Evolutionary conservation across 2,888 invertebrate genomes (phyloP).

Genomic region (Leucozona laternaria): DNA sequence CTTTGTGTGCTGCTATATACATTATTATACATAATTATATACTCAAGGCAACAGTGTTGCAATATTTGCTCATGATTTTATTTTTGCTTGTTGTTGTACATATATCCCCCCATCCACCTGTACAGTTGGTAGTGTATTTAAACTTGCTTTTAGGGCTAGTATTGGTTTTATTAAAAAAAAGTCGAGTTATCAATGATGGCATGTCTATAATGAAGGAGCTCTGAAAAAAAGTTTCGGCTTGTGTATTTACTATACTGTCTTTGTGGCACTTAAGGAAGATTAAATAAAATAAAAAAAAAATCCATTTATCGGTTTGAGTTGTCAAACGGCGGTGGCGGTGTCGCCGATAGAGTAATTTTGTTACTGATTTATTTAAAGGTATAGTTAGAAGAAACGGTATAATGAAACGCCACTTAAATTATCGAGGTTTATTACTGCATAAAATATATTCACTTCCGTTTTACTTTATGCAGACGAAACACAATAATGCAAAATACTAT

Average conservation of each 20-base stretch:
- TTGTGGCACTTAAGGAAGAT: neutral
- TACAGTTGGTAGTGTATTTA: neutral
- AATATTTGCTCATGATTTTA: constrained; percentile 45
- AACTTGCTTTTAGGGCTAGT: neutral
- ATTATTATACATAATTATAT: constrained; percentile 41
- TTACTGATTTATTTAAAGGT: too few relatives aligned
- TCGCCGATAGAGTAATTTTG: too few relatives aligned
- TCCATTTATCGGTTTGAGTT: too few relatives aligned
- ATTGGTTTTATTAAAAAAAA: neutral
- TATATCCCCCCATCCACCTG: constrained; percentile 1
- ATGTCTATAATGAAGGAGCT: neutral
- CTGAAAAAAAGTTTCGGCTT: neutral
- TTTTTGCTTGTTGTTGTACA: constrained; percentile 20
- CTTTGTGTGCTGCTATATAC: constrained; percentile 55
- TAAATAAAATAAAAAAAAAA: neutral
- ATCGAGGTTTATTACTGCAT: too few relatives aligned
- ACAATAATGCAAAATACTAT: too few relatives aligned
- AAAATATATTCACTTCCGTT: too few relatives aligned
- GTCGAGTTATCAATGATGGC: neutral
- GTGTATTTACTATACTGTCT: neutral
- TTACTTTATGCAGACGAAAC: too few relatives aligned
- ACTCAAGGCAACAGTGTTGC: constrained; percentile 68
- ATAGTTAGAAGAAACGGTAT: too few relatives aligned
- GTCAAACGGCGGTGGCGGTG: too few relatives aligned
- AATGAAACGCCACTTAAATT: too few relatives aligned